These are phyloP conservation scores for Gallinago jamesoni DNA, from an alignment of 2,113 vertebrate species.

Conservation along the genomic window DNA sequence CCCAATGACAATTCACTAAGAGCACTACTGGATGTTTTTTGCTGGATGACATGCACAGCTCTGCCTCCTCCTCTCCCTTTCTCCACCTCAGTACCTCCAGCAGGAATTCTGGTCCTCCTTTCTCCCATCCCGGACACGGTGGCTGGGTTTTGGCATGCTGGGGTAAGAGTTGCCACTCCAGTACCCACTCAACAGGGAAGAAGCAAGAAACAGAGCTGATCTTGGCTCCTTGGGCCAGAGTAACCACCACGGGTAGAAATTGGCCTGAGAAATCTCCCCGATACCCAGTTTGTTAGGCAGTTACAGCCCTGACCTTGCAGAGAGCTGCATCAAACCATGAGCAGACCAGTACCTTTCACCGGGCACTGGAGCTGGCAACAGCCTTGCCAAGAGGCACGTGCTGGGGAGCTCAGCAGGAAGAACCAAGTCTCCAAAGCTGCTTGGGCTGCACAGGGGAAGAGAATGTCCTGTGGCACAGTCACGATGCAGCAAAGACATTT, in stretches of 20 bases:
- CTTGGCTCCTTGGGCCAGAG: not conserved
- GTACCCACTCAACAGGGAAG: not conserved
- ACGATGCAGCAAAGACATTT: not conserved
- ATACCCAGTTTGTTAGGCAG: not conserved
- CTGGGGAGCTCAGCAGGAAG: not conserved
- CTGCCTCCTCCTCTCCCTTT: not conserved
- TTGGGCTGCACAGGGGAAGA: not conserved
- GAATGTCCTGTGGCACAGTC: not conserved
- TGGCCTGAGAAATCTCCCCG: not conserved
- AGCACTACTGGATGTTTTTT: not conserved
- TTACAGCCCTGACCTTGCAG: not conserved
- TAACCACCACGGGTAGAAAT: not conserved
- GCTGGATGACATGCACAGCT: not conserved
- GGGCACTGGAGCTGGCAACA: not conserved
- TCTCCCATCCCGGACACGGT: not conserved
- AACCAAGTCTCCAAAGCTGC: not conserved
- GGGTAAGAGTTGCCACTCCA: not conserved
- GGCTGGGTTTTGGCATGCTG: not conserved
- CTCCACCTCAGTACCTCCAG: not conserved
- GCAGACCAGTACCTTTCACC: too few species aligned
- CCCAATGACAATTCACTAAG: not conserved
- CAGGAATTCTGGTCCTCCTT: not conserved
- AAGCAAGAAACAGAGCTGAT: not conserved
- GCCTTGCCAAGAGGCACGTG: not conserved
- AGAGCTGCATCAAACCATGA: not conserved